Evolutionary conservation across 2,797 vertebrate species (phyloP).

Genomic region (Yasuhikotakia modesta): DNA sequence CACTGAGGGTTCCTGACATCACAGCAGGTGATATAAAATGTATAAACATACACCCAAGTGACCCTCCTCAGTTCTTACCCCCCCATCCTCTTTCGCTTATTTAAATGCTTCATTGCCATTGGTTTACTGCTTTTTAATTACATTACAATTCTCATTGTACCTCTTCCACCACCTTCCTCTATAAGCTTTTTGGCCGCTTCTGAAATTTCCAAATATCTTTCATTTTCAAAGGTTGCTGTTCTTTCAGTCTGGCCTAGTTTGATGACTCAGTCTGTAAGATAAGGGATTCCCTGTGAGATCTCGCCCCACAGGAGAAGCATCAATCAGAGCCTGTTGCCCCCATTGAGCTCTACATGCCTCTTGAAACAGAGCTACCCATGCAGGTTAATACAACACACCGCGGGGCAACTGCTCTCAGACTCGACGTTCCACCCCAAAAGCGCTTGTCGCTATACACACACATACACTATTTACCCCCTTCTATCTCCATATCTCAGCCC

Average conservation of each 20-base stretch:
- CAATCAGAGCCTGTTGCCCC: slow-evolving; percentile 36
- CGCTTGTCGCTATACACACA: slow-evolving; percentile 1
- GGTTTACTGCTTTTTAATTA: not conserved
- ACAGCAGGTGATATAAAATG: slow-evolving; percentile 12
- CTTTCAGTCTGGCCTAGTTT: slow-evolving; percentile 27
- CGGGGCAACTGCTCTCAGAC: slow-evolving; percentile 7
- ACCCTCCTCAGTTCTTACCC: not conserved
- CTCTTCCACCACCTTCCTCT: slow-evolving; percentile 9
- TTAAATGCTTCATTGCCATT: slow-evolving; percentile 1
- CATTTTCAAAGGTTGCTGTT: not conserved
- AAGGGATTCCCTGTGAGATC: slow-evolving; percentile 21
- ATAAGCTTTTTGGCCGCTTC: slow-evolving; percentile 5
- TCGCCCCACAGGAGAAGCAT: slow-evolving; percentile 7
- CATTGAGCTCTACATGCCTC: slow-evolving; percentile 34
- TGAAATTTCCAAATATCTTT: not conserved
- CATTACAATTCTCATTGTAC: not conserved
- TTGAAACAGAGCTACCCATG: slow-evolving; percentile 29
- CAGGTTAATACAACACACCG: slow-evolving; percentile 33
- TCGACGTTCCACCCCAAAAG: slow-evolving; percentile 25
- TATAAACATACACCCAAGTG: slow-evolving; percentile 2
- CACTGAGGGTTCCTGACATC: slow-evolving; percentile 23
- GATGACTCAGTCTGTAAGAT: slow-evolving; percentile 9
- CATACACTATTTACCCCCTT: slow-evolving; percentile 9
- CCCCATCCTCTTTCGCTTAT: not conserved
- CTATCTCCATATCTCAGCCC: not conserved